These are phyloP conservation scores for Oncopeltus fasciatus DNA, from an alignment of 1,140 invertebrate species.

Conservation along the genomic window DNA sequence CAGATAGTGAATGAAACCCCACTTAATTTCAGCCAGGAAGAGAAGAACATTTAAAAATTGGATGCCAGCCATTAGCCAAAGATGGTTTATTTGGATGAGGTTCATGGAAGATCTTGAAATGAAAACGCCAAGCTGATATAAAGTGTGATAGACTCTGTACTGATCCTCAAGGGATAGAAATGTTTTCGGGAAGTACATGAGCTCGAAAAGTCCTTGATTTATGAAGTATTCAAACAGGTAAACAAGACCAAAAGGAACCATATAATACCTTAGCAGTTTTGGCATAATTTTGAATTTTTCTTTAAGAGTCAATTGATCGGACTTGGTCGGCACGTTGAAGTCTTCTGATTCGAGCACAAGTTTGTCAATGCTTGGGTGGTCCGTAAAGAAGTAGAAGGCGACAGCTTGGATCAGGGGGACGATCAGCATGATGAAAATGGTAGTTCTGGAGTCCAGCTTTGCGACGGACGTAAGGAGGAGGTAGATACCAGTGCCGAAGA, in stretches of 20 bases:
- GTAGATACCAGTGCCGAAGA: constrained; percentile 65
- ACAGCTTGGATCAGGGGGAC: constrained; percentile 53
- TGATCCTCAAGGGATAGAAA: constrained; percentile 48
- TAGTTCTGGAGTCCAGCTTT: constrained; percentile 38
- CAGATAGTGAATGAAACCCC: constrained; percentile 53
- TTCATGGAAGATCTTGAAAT: constrained; percentile 73
- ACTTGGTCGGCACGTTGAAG: not conserved
- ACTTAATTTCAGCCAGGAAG: constrained; percentile 51
- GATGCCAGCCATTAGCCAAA: constrained; percentile 62
- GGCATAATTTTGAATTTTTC: constrained; percentile 45
- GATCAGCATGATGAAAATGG: constrained; percentile 58
- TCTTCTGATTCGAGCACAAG: not conserved
- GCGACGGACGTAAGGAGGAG: constrained; percentile 43
- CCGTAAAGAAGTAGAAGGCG: constrained; percentile 27
- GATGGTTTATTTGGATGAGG: constrained; percentile 47
- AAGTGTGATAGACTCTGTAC: constrained; percentile 72
- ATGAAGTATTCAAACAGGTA: constrained; percentile 85
- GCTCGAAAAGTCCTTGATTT: constrained; percentile 73
- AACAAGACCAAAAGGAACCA: constrained; percentile 63
- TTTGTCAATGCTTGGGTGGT: not conserved
- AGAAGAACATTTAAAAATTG: constrained; percentile 54
- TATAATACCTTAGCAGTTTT: constrained; percentile 47
- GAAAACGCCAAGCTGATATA: constrained; percentile 78
- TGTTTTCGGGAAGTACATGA: constrained; percentile 53
- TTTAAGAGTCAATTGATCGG: not conserved